Base-by-base conservation (phyloP, 2,113 vertebrate genomes). In the Gadus macrocephalus region DNA sequence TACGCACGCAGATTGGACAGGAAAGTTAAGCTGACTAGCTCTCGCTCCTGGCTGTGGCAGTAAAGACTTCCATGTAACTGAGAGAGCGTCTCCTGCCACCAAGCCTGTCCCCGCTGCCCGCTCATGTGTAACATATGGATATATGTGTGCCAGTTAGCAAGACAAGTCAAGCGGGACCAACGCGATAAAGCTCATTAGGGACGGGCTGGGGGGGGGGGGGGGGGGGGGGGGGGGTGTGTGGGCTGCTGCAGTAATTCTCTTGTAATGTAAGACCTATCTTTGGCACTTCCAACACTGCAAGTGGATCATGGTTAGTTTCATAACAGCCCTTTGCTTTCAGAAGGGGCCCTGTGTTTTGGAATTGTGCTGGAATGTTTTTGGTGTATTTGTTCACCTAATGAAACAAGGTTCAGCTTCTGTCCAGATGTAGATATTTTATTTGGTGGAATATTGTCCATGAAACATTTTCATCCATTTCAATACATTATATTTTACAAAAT, bases 91-190 rank as follows among this genome's bases (percentile, higher is more conserved):
- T 53, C 12, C 81, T 79, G 86, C 84, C 84, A 88, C 82, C 80
- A 83, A 87, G 83, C 74, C 73, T 85, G 81, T 83, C 76, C 81
- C 78, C 76, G 83, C 76, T 86, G 86, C 77, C 56, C 80, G 78
- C 77, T 89, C 88, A 89, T 87, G 87, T 87, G 87, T 82, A 90
- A 89, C 85, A 86, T 86, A 88, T 85, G 81, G 87, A 90, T 88
- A 84, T 88, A 87, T 88, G 85, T 90, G 87, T 89, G 87, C 87
- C 87, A 87, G 84, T 89, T 90, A 88, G 83, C 81, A 80, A 77
- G 81, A 84, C 83, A 88, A 91, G 81, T 90, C 87, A 87, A 91
- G 89, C 82, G 74, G 83, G 88, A 84, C 87, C 86, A 86, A 86
- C 84, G 73, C 75, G 81, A 91, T 89, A 86, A 87, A 88, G 84